Evolutionary conservation across 1,140 invertebrate species (phyloP), one percentile per base, ranked within the genome.

Genomic region (Mesaphorura yosii): DNA sequence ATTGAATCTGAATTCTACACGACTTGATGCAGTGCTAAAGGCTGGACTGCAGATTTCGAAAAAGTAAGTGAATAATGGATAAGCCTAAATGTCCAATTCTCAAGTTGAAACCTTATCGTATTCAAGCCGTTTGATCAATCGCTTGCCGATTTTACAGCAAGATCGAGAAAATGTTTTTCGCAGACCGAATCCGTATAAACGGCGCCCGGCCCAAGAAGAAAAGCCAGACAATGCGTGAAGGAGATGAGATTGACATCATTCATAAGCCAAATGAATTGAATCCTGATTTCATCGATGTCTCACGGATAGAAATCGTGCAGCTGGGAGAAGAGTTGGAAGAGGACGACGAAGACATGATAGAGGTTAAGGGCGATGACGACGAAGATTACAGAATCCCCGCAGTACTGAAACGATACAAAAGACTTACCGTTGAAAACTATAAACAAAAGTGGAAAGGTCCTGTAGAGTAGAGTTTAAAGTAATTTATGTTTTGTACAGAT

Each of bases 221-320:
- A 66, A 78, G 75, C 65, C 61, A 64, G 37, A 54, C 67, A 53
- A 72, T 82, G 66, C 70, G 64, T 67, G 64, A 64, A 59, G 76
- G 75, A 19, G 79, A 82, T 70, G 78, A 81, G 73, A 68, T 83
- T 52, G 81, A 83, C 69, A 53, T 80, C 0, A 71, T 83, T 49
- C 74, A 74, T 65, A 70, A 73, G 47, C 59, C 68, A 12, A 79
- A 74, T 67, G 62, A 70, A 4, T 70, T 72, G 25, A 82, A 83
- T 68, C 68, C 75, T 3, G 26, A 52, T 7, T 75, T 79, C 59
- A 65, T 82, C 4, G 69, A 73, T 64, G 70, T 84, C 10, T 67
- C 74, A n/a, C 68, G 81, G 61, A 67, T 81, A 14, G 71, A 76
- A 66, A 64, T 84, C 39, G 34, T 80, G 39, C 70, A 70, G 53